Conservation (phyloP, 2,797 vertebrate genomes). For the Sebastiscus tertius region DNA sequence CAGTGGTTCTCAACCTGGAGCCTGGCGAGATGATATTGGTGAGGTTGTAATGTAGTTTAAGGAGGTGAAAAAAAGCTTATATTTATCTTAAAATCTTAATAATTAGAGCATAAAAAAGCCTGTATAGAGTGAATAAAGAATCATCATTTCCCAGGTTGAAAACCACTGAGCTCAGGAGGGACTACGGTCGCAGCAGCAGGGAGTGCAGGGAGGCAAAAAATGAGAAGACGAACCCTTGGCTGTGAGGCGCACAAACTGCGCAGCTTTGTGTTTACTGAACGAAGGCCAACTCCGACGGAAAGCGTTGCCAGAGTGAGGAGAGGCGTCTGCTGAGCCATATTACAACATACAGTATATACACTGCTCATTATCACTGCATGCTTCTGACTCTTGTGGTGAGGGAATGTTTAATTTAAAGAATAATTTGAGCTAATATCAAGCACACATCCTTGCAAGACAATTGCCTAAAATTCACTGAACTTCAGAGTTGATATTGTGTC, state of each 20-base stretch:
- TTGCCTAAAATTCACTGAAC: neutral
- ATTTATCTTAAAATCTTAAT: neutral
- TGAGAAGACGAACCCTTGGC: slow-evolving; percentile 70
- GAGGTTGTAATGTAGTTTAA: too few relatives aligned
- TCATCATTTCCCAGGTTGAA: slow-evolving; percentile 9
- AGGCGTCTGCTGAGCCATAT: slow-evolving; percentile 69
- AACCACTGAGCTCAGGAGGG: slow-evolving; percentile 49
- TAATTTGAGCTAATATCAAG: neutral
- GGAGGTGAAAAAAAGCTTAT: too few relatives aligned
- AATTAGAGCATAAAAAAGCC: neutral
- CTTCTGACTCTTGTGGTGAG: neutral
- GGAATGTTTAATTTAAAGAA: neutral
- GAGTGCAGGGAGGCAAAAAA: slow-evolving; percentile 27
- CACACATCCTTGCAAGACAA: neutral
- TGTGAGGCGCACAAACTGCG: slow-evolving; percentile 70
- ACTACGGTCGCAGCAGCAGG: slow-evolving; percentile 24
- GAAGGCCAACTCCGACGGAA: slow-evolving; percentile 72
- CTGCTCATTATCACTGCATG: slow-evolving; percentile 21
- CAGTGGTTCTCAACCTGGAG: slow-evolving; percentile 52
- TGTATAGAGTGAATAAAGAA: neutral
- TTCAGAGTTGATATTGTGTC: neutral
- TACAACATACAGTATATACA: slow-evolving; percentile 48
- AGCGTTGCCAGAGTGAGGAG: slow-evolving; percentile 63
- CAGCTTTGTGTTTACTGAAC: slow-evolving; percentile 72
- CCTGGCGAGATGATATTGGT: neutral